A percentile compares a stretch with the other conserved stretches of the same genome.
Evolutionary conservation across 2,113 vertebrate species (phyloP).

Genomic region (Neopipo cinnamomea): DNA sequence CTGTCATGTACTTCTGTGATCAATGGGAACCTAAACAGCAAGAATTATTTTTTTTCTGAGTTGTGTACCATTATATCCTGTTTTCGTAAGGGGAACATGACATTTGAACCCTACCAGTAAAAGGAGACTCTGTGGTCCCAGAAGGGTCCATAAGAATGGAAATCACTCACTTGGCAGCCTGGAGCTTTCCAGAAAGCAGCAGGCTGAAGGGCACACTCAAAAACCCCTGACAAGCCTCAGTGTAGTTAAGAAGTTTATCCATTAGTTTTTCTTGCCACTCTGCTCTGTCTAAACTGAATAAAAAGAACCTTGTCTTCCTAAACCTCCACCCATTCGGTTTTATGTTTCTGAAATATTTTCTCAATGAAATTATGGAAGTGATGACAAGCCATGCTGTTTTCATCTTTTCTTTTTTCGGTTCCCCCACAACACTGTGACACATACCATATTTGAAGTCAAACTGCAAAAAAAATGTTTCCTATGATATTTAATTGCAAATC

Average conservation of each 20-base stretch:
- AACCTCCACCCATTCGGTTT: background rate
- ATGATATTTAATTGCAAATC: background rate
- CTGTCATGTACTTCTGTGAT: background rate
- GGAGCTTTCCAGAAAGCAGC: background rate
- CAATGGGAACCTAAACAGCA: background rate
- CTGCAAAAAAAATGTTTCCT: background rate
- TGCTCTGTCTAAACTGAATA: background rate
- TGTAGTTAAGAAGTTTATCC: background rate
- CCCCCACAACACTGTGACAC: background rate
- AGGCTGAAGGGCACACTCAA: background rate
- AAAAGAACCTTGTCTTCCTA: background rate
- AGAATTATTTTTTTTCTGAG: background rate
- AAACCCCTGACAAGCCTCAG: background rate
- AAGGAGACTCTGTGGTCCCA: background rate
- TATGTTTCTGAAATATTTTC: background rate
- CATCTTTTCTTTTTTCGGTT: background rate
- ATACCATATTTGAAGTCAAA: background rate
- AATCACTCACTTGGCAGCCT: background rate
- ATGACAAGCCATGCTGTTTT: conserved; percentile 2
- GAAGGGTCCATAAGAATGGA: background rate
- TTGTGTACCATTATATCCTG: background rate
- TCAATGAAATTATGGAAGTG: background rate
- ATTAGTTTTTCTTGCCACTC: background rate
- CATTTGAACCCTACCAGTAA: background rate
- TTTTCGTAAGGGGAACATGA: background rate